Evolutionary conservation across 2,113 vertebrate species (phyloP).

Genomic region (Lampris incognitus): DNA sequence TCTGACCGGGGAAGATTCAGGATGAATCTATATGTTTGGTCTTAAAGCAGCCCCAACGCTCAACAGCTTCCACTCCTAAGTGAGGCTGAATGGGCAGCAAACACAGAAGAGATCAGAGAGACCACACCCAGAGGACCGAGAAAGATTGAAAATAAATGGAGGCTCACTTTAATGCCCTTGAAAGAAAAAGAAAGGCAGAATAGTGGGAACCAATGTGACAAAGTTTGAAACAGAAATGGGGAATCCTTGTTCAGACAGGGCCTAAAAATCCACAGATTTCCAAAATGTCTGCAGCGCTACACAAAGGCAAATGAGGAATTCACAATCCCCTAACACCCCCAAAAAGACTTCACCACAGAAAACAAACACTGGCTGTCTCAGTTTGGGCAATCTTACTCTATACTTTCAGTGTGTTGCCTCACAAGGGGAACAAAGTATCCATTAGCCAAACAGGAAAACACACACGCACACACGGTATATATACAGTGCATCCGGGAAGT

Average conservation of each 20-base stretch:
- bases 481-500: no score
- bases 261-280: slow-evolving; percentile 58
- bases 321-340: slow-evolving; percentile 23
- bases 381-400: slow-evolving; percentile 22
- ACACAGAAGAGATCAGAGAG: slow-evolving; percentile 66
- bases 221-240: slow-evolving; percentile 7
- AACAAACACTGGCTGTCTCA: slow-evolving; percentile 56
- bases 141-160: slow-evolving; percentile 69
- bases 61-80: slow-evolving; percentile 49
- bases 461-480: neutral
- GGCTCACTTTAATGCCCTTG: slow-evolving; percentile 57
- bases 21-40: slow-evolving; percentile 78
- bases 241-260: slow-evolving; percentile 40
- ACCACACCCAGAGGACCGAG: slow-evolving; percentile 73
- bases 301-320: slow-evolving; percentile 45
- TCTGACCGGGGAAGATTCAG: slow-evolving; percentile 23
- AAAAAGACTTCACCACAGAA: slow-evolving; percentile 38
- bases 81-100: slow-evolving; percentile 79
- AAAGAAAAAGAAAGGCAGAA: neutral
- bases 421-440: slow-evolving; percentile 40
- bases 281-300: slow-evolving; percentile 53
- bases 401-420: slow-evolving; percentile 30
- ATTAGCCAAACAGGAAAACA: slow-evolving; percentile 45
- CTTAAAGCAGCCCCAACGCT: slow-evolving; percentile 67
- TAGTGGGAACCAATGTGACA: neutral